A percentile compares a stretch with the other conserved stretches of the same genome.
Conservation (phyloP, 1,140 invertebrate genomes). For the Papilio xuthus region DNA sequence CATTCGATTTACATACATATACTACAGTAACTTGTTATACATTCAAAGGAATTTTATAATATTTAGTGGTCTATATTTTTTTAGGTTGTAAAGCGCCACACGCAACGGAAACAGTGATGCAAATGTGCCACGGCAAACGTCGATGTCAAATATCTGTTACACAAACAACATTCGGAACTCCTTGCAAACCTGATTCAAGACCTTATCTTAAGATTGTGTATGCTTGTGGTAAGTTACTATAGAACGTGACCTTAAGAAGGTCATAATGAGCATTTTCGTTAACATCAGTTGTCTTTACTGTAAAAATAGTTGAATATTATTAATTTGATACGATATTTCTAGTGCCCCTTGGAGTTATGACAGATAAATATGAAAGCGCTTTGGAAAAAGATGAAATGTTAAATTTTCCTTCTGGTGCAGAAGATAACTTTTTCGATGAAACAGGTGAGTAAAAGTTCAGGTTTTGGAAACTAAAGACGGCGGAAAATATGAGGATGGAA, state of each 20-base stretch:
- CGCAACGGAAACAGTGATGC: constrained; percentile 93
- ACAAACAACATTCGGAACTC: constrained; percentile 90
- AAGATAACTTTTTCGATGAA: constrained; percentile 58
- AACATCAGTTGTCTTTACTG: neutral
- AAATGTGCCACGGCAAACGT: constrained; percentile 93
- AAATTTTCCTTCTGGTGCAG: constrained; percentile 41
- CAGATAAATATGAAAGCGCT: constrained; percentile 88
- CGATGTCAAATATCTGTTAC: constrained; percentile 90
- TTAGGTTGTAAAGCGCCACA: constrained; percentile 91
- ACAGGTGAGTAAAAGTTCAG: constrained; percentile 58
- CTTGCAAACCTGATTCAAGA: constrained; percentile 89
- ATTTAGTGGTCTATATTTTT: constrained; percentile 45
- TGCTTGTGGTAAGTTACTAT: constrained; percentile 87
- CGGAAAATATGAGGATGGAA: too few relatives aligned
- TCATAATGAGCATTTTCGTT: too few relatives aligned
- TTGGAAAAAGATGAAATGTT: constrained; percentile 86
- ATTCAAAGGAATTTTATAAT: neutral
- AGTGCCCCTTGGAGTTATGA: constrained; percentile 93
- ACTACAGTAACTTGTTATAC: constrained; percentile 2
- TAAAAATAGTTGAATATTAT: neutral
- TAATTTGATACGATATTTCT: constrained; percentile 41
- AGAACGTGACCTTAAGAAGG: too few relatives aligned
- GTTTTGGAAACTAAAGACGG: too few relatives aligned
- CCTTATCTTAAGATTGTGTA: constrained; percentile 96
- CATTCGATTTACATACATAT: too few relatives aligned